phyloP scores from a whole-genome alignment of 2,888 invertebrate genomes.

The Nemapogon koenigi region DNA sequence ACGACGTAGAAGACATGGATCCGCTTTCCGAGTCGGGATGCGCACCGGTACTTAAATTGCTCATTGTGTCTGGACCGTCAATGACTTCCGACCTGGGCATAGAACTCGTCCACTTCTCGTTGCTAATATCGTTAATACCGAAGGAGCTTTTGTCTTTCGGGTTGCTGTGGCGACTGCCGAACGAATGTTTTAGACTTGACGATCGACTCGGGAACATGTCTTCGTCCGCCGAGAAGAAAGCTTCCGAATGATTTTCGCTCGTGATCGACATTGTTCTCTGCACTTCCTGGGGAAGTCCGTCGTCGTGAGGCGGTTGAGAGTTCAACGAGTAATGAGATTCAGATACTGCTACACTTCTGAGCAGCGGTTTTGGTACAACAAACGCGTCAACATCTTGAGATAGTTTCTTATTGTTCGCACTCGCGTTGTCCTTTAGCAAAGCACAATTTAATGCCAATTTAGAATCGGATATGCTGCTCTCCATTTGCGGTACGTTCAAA shows the following conservation, averaged over 20 bases:
- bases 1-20: conserved; percentile 83
- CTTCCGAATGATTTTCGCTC: conserved; percentile 90
- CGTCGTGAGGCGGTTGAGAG: conserved; percentile 65
- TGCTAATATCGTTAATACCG: conserved; percentile 48
- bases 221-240: conserved; percentile 93
- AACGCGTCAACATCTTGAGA: conserved; percentile 33
- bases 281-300: conserved; percentile 66
- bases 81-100: conserved; percentile 37
- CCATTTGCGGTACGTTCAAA: conserved; percentile 66
- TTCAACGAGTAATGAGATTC: conserved; percentile 74
- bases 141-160: conserved; percentile 64
- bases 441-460: conserved; percentile 82
- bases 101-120: conserved; percentile 47
- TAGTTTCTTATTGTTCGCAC: conserved; percentile 31
- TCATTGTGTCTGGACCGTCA: conserved; percentile 45
- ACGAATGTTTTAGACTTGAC: conserved; percentile 72
- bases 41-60: conserved; percentile 44
- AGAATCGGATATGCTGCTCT: conserved; percentile 87
- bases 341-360: conserved; percentile 64
- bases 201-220: conserved; percentile 76
- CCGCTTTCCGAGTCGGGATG: conserved; percentile 77
- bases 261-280: conserved; percentile 87
- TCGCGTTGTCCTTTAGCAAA: conserved; percentile 55
- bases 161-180: conserved; percentile 52
- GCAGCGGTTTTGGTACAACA: conserved; percentile 44